Conservation (phyloP, 2,888 invertebrate genomes). For the Hypena proboscidalis region DNA sequence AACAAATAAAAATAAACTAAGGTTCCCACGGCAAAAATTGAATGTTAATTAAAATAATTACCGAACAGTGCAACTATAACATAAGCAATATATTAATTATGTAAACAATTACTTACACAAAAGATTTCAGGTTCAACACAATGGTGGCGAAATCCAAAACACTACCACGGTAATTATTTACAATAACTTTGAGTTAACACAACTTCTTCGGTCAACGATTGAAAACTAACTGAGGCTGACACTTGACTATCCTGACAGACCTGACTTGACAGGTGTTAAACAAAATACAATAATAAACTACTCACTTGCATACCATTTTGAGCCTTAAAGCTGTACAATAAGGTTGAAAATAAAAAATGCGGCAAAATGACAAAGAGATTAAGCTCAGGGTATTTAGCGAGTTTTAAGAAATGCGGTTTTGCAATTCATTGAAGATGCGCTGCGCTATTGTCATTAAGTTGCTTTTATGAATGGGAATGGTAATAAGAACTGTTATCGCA, state of each 20-base stretch:
- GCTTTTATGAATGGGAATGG: too few species aligned
- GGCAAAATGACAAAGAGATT: constrained; percentile 25
- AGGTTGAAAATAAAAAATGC: constrained; percentile 5
- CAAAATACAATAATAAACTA: constrained; percentile 28
- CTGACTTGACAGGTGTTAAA: constrained; percentile 16
- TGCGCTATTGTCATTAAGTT: too few species aligned
- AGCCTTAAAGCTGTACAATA: not conserved
- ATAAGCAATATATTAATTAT: constrained; percentile 5
- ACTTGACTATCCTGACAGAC: too few species aligned
- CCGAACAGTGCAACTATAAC: not conserved
- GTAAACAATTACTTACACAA: constrained; percentile 33
- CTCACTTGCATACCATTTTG: constrained; percentile 15
- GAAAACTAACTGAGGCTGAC: constrained; percentile 41
- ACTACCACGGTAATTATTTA: constrained; percentile 14
- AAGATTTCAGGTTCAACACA: constrained; percentile 34
- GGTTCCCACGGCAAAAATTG: too few species aligned
- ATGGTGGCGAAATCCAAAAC: constrained; percentile 34
- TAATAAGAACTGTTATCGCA: too few species aligned
- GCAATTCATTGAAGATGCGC: constrained; percentile 11
- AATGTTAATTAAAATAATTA: too few species aligned
- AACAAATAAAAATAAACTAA: too few species aligned
- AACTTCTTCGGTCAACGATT: constrained; percentile 25
- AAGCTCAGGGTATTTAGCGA: not conserved
- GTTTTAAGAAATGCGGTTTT: constrained; percentile 8
- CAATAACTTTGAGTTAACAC: constrained; percentile 17